Percentiles rank a stretch among this genome's conserved stretches.
These are phyloP conservation scores for Perizoma affinitatum DNA, from an alignment of 2,888 invertebrate genomes.

Conservation along the genomic window DNA sequence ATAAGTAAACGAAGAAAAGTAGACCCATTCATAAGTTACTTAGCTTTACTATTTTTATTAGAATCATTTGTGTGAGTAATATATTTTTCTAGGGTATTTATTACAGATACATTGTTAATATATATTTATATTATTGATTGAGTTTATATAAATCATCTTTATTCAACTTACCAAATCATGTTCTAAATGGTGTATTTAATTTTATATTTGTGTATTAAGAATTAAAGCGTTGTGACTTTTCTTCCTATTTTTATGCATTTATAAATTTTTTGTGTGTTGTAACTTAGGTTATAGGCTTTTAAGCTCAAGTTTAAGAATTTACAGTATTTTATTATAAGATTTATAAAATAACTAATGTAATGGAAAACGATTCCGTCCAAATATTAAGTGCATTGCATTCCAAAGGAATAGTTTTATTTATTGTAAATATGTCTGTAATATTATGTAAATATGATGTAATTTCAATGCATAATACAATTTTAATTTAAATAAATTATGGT, in stretches of 20 bases:
- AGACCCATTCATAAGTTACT: too few species aligned
- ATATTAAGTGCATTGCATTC: constrained; percentile 68
- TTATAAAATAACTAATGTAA: constrained; percentile 37
- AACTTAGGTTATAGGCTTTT: constrained; percentile 25
- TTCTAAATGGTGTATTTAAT: too few species aligned
- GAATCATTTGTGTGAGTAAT: too few species aligned
- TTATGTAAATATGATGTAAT: constrained; percentile 34
- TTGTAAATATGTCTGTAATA: constrained; percentile 41
- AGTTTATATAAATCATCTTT: too few species aligned
- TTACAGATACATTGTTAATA: too few species aligned
- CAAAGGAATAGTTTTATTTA: constrained; percentile 73
- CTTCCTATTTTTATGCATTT: constrained; percentile 50
- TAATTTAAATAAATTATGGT: constrained; percentile 20
- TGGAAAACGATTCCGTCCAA: constrained; percentile 73
- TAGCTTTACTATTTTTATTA: too few species aligned
- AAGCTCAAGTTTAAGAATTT: constrained; percentile 43
- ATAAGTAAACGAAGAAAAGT: too few species aligned
- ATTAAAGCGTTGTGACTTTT: constrained; percentile 24
- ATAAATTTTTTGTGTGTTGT: constrained; percentile 34
- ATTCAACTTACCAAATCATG: too few species aligned
- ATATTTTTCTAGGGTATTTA: too few species aligned
- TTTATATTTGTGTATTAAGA: not conserved
- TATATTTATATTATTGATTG: too few species aligned
- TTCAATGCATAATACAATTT: constrained; percentile 13
- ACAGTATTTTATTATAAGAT: constrained; percentile 50